Evolutionary conservation across 2,888 invertebrate species (phyloP).

Genomic region (Sycophila texana): DNA sequence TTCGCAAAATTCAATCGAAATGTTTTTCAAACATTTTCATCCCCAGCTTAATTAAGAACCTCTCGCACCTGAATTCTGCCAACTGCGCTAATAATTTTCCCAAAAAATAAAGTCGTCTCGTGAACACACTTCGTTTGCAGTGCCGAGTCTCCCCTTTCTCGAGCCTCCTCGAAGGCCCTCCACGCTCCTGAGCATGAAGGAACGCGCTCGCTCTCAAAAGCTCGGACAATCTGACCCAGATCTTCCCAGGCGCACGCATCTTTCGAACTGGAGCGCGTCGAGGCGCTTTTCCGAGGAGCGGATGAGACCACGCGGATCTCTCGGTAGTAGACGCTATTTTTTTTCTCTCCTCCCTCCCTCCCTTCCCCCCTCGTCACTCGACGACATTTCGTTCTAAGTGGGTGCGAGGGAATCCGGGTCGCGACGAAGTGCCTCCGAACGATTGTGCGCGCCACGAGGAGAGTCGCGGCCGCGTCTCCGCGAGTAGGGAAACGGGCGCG

Average conservation of each 20-base stretch:
- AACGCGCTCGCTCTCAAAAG: conserved; percentile 1
- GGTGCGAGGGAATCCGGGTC: conserved; percentile 42
- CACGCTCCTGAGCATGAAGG: no score
- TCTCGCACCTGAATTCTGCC: no score
- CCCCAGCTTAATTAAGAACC: no score
- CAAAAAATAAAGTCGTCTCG: no score
- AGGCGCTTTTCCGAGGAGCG: conserved; percentile 22
- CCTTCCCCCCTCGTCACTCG: conserved; percentile 13
- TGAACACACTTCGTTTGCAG: no score
- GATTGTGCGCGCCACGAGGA: conserved; percentile 18
- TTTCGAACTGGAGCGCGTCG: conserved; percentile 39
- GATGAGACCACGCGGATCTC: conserved; percentile 31
- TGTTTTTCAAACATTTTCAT: no score
- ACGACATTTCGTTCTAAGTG: conserved; percentile 35
- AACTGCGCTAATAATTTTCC: no score
- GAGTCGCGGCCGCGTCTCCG: conserved; percentile 5
- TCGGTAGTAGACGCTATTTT: conserved; percentile 3
- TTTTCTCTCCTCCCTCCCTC: conserved; percentile 9
- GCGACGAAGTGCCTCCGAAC: conserved; percentile 41
- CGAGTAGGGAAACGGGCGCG: background rate
- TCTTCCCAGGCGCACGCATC: conserved; percentile 5
- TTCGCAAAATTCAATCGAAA: no score
- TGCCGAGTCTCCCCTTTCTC: no score
- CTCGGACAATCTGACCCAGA: conserved; percentile 50
- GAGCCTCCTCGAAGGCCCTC: no score